Base-by-base conservation (phyloP, 1,140 invertebrate species). In the Chymomyza costata region DNA sequence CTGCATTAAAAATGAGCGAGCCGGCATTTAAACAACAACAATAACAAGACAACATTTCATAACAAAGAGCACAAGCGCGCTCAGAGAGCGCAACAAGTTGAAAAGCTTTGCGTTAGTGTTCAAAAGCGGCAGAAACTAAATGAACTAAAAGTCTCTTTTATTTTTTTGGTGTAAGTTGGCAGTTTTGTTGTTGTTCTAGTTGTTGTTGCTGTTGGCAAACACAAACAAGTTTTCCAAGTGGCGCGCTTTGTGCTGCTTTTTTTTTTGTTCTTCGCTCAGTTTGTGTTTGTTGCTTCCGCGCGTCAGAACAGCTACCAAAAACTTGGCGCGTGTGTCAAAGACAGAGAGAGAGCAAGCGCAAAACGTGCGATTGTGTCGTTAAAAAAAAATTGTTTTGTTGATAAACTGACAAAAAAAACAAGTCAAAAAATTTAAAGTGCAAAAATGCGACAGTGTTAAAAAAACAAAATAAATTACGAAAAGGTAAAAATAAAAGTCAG, bases 251-350 rank as follows among this genome's bases (percentile, higher is more conserved):
- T 70, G 71, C n/a, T n/a, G n/a, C 64, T 71, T 76, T 76, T 78
- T 66, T 78, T 78, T 76, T 66, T 78, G 51, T 78, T 70, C 78
- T 64, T 14, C 34, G 30, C 43, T 76, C 66, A 70, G 71, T 66
- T n/a, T 76, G 71, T 59, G 71, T 76, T 76, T 71, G 70, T 66
- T 40, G 71, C 62, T 21, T 74, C 55, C 71, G 70, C 70, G 69
- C 69, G 71, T 78, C 44, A 71, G 78, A n/a, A 76, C 78, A 78
- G 71, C 57, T 71, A 50, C 63, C 45, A 39, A 35, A 31, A 10
- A 52, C 34, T 41, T 7, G 46, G 53, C 40, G 58, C 40, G 34
- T 45, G 11, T 5, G 5, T 1, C 14, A n/a, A 16, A 47, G 0
- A n/a, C n/a, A n/a, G n/a, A n/a, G n/a, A n/a, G n/a, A n/a, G n/a